phyloP scores from a whole-genome alignment of 2,113 vertebrate species.

The Paracanthobrama guichenoti region DNA sequence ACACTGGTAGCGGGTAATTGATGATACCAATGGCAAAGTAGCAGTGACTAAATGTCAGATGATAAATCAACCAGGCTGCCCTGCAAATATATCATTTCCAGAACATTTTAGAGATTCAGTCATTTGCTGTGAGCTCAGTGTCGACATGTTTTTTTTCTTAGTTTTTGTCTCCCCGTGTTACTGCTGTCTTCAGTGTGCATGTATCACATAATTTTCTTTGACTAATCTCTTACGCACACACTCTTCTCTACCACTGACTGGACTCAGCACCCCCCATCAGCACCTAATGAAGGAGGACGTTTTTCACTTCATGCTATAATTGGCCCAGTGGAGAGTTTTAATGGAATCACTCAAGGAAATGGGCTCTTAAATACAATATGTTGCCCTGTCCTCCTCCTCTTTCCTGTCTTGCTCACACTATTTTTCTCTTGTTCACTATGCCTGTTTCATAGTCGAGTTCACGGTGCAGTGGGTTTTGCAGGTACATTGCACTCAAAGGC shows the following conservation, averaged over 20 bases:
- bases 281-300: constrained; percentile 56
- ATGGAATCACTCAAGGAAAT: constrained; percentile 57
- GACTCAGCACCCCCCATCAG: constrained; percentile 46
- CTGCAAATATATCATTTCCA: background rate
- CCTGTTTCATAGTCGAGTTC: constrained; percentile 23
- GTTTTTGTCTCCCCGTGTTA: background rate
- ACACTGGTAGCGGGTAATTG: background rate
- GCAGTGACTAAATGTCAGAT: constrained; percentile 5
- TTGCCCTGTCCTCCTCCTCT: background rate
- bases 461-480: constrained; percentile 32
- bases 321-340: constrained; percentile 57
- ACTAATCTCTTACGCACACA: background rate
- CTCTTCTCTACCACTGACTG: constrained; percentile 11
- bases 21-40: background rate
- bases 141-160: background rate
- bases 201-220: background rate
- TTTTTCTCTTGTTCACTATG: background rate
- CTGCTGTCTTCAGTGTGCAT: background rate
- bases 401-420: background rate
- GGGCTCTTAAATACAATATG: constrained; percentile 53
- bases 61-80: background rate
- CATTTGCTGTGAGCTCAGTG: background rate
- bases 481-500: constrained; percentile 49
- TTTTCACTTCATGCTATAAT: constrained; percentile 56
- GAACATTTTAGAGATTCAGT: background rate